phyloP scores from a whole-genome alignment of 2,113 vertebrate genomes.

The Corythaixoides concolor region DNA sequence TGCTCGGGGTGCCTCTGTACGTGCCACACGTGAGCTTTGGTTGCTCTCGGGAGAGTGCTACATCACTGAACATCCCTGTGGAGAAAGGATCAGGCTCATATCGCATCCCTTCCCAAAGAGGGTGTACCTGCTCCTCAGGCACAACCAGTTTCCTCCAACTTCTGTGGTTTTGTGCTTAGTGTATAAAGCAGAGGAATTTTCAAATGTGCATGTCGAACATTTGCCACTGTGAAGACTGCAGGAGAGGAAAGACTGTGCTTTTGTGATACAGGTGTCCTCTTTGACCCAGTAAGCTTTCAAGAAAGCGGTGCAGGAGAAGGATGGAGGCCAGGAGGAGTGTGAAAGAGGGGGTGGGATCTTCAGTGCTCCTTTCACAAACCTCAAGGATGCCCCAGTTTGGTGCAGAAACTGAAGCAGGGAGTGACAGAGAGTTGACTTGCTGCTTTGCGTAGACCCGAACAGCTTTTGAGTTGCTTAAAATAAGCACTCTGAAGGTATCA shows the following conservation, averaged over 20 bases:
- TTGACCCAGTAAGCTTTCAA: not conserved
- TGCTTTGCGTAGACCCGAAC: not conserved
- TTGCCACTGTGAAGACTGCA: not conserved
- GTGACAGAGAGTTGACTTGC: not conserved
- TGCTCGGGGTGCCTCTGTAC: not conserved
- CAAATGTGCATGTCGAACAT: not conserved
- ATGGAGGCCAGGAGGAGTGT: not conserved
- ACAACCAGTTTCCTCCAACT: not conserved
- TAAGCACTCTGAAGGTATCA: not conserved
- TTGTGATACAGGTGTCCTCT: not conserved
- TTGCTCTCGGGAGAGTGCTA: not conserved
- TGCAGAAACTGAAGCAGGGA: not conserved
- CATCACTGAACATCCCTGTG: not conserved
- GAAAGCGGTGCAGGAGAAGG: not conserved
- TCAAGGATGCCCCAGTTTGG: not conserved
- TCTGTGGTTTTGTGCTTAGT: not conserved
- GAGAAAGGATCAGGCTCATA: not conserved
- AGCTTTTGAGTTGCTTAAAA: not conserved
- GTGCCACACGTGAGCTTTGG: not conserved
- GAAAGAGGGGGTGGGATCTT: not conserved
- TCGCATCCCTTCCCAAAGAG: not conserved
- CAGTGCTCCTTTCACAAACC: not conserved
- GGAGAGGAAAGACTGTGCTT: not conserved
- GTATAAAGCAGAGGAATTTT: accelerated
- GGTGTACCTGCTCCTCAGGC: not conserved